These are phyloP conservation scores for Ylistrum balloti DNA, from an alignment of 1,140 invertebrate genomes.

Conservation along the genomic window DNA sequence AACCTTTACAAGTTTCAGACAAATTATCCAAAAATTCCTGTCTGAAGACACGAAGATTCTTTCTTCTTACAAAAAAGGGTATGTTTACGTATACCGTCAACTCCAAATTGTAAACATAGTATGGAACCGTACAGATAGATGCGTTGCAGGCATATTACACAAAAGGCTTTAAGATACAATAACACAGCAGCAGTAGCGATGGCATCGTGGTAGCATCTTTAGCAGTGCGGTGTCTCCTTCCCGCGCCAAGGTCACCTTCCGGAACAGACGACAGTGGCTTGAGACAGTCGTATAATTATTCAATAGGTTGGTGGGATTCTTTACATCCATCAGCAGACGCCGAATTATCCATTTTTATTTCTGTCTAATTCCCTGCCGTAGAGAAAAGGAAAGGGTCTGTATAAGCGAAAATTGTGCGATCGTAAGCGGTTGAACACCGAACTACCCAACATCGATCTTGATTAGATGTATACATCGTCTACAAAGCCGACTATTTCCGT, in stretches of 20 bases:
- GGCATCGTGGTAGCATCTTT: background rate
- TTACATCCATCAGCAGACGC: conserved; percentile 11
- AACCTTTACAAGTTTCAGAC: background rate
- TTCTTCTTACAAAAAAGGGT: no score
- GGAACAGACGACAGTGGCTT: background rate
- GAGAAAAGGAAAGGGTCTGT: background rate
- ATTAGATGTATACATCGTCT: conserved; percentile 21
- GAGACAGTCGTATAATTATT: conserved; percentile 19
- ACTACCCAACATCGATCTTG: conserved; percentile 24
- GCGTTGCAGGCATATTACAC: no score
- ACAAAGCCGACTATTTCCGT: conserved; percentile 13
- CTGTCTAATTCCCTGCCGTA: background rate
- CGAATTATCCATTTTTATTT: conserved; percentile 30
- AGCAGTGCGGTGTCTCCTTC: conserved; percentile 18
- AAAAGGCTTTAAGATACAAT: background rate
- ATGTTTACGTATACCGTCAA: no score
- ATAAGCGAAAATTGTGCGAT: background rate
- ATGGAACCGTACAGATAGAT: background rate
- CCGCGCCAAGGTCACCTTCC: conserved; percentile 17
- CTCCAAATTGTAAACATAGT: background rate
- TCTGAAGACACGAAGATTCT: background rate
- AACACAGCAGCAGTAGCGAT: background rate
- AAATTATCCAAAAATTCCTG: background rate
- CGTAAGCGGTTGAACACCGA: conserved; percentile 24
- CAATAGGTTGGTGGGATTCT: conserved; percentile 31